These are phyloP conservation scores for Glossosoma conforme DNA, from an alignment of 1,140 invertebrate genomes.

Conservation along the genomic window DNA sequence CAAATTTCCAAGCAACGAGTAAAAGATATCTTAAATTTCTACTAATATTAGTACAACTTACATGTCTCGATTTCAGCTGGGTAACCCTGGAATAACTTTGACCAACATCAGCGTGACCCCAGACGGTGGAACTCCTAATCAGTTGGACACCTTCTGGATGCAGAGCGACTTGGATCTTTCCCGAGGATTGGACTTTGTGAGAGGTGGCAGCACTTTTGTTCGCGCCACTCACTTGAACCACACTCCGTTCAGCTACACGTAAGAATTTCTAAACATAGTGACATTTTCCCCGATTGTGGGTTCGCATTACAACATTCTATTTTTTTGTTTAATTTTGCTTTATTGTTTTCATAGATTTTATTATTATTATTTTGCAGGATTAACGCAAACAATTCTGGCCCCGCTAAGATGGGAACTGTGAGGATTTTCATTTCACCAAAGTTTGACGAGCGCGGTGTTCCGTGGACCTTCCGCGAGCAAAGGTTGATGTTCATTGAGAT, in stretches of 20 bases:
- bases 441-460: conserved; percentile 61
- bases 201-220: conserved; percentile 64
- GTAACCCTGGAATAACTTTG: conserved; percentile 58
- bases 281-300: too few species aligned
- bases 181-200: conserved; percentile 70
- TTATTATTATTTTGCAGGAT: conserved; percentile 45
- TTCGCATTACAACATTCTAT: neutral
- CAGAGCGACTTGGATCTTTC: conserved; percentile 68
- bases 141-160: conserved; percentile 66
- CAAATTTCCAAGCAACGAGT: too few species aligned
- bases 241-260: conserved; percentile 59
- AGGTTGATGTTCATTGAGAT: conserved; percentile 69
- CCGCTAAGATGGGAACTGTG: conserved; percentile 58
- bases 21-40: too few species aligned
- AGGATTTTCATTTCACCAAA: conserved; percentile 73
- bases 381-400: conserved; percentile 55
- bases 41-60: neutral
- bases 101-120: conserved; percentile 49
- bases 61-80: conserved; percentile 49
- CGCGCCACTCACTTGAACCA: conserved; percentile 71
- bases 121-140: conserved; percentile 48
- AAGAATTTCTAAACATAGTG: conserved; percentile 19
- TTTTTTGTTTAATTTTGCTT: neutral
- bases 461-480: conserved; percentile 60
- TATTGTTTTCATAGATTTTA: conserved; percentile 9